Conservation (phyloP, 2,888 invertebrate genomes). For the Drosophila mulleri region DNA sequence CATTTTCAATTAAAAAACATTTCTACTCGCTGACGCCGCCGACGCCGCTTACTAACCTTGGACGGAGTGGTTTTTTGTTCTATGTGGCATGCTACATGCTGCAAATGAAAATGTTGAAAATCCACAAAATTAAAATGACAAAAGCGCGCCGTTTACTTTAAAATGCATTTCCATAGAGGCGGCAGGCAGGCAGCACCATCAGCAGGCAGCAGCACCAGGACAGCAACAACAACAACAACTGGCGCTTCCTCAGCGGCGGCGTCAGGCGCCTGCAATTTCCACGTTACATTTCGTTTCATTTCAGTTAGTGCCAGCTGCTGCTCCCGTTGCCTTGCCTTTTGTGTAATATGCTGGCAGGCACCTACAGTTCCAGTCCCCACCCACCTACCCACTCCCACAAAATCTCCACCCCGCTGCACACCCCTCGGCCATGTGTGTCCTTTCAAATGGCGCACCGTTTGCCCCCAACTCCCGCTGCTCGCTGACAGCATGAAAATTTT, state of each 20-base stretch:
- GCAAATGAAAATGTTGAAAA: constrained; percentile 74
- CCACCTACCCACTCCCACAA: too few relatives aligned
- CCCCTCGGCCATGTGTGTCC: constrained; percentile 47
- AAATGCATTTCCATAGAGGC: constrained; percentile 75
- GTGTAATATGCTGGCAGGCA: constrained; percentile 59
- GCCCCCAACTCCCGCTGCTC: constrained; percentile 4
- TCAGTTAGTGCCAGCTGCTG: constrained; percentile 79
- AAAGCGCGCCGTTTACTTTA: constrained; percentile 76
- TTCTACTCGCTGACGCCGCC: constrained; percentile 27
- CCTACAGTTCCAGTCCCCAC: neutral
- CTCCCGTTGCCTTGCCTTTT: constrained; percentile 66
- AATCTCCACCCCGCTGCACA: neutral
- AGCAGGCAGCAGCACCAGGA: neutral
- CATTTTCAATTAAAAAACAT: constrained; percentile 75
- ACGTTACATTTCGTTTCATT: constrained; percentile 80
- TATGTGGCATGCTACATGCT: constrained; percentile 46
- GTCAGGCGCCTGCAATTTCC: constrained; percentile 68
- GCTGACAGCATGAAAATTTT: constrained; percentile 69
- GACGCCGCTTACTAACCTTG: constrained; percentile 57
- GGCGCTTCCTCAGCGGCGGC: constrained; percentile 17
- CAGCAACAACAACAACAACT: neutral
- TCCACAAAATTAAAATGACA: constrained; percentile 82
- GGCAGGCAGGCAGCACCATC: neutral
- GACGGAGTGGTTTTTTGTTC: constrained; percentile 17
- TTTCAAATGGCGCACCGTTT: constrained; percentile 48